Base-by-base conservation (phyloP, 2,888 invertebrate genomes). In the Argyresthia albistria region DNA sequence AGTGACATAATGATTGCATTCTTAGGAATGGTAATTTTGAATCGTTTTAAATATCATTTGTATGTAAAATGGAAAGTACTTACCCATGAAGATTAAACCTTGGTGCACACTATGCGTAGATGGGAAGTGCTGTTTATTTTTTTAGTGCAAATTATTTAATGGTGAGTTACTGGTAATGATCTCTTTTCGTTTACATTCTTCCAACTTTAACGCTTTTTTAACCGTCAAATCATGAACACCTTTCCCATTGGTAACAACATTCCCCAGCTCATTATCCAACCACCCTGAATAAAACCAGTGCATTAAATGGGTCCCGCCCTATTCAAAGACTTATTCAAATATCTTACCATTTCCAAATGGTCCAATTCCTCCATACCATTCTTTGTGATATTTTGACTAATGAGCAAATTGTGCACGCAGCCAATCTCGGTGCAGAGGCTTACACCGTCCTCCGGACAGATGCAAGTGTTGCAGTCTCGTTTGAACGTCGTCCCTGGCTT, bases 381-480 rank as follows among this genome's bases (percentile, higher is more conserved):
- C 2, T 25, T 25, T 25, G 25, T 25, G 25, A 4, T 6, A 25
- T 25, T 25, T 25, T 25, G 3, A 25, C 25, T 25, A 4, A 6
- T 25, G 25, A 25, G 25, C 25, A 8, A n/a, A 12, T 14, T 45
- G 12, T 15, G 14, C 9, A 54, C 43, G 52, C 86, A 86, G 50
- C 57, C 56, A 49, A 65, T 66, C 50, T 75, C 58, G 0, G 88
- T 84, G 61, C 89, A 89, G 12, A 81, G 70, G 1, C 73, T 80
- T 4, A 71, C 62, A 7, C 89, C 86, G 37, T 76, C 77, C 4
- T 74, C 66, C 8, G 80, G 72, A 57, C 90, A 90, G 15, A 72
- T 66, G 62, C 90, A 90, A 0, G 72, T 79, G 66, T 89, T 89
- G 66, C 89, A 89, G 52, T 83, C 88, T 12, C 77, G 65, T 55